Base-by-base conservation (phyloP, 2,113 vertebrate genomes). In the Xenopus laevis region DNA sequence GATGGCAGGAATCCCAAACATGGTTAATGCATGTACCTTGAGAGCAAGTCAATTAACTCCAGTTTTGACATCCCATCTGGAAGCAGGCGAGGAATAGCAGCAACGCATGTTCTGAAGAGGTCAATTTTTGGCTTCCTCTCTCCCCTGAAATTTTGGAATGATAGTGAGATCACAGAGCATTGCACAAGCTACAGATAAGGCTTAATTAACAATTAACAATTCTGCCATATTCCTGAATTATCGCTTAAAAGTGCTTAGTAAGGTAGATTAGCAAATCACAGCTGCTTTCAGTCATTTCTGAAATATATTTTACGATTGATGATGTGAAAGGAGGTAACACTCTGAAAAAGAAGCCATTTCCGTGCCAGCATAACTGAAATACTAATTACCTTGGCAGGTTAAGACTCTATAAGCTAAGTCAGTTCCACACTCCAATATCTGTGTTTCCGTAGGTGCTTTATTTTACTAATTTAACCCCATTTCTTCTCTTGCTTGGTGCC, bases 91-190 rank as follows among this genome's bases (percentile, higher is more conserved):
- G 97, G 97, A 83, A 99, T 95, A 75, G 97, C 96, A 65, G 97
- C 97, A 71, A 99, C 96, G 59, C 97, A 98, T 0, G 97, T 99
- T 82, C 97, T 92, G 86, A 99, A 98, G 61, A 98, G 89, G 81
- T 99, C 97, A 0, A 99, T 99, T 89, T 99, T 99, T 23, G 97
- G 97, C 82, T 99, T 99, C 84, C 97, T 93, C 81, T 99, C 97
- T 65, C 97, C 97, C 0, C 97, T 99, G 82, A 80, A 82, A 86
- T 74, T 79, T 76, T 50, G 81, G 83, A 81, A 2, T 23, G 84
- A 59, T 79, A 63, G 78, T 70, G 57, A 70, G 18, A 71, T 27
- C 68, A 79, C 45, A 50, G 72, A 10, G 68, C 20, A 80, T 7
- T 72, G 15, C 40, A 79, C 74, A 63, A 3, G 74, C 73, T 74